These are phyloP conservation scores for Micoletzkya japonica DNA, from an alignment of 2,888 invertebrate genomes.

Conservation along the genomic window DNA sequence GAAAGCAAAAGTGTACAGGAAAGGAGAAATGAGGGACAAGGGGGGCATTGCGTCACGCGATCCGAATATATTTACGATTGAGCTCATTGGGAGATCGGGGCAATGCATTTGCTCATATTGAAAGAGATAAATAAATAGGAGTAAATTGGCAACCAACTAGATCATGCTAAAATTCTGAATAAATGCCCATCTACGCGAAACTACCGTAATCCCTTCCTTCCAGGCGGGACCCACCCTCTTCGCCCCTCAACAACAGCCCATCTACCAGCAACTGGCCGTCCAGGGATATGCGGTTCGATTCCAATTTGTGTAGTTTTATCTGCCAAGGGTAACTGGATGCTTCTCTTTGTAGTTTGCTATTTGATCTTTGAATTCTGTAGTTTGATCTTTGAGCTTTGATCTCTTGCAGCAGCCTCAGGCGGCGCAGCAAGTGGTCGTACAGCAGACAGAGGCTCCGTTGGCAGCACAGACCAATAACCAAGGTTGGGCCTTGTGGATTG, in stretches of 20 bases:
- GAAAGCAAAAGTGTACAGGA: too few relatives aligned
- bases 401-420: conserved; percentile 15
- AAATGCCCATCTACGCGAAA: too few relatives aligned
- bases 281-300: too few relatives aligned
- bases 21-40: too few relatives aligned
- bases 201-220: too few relatives aligned
- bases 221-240: conserved; percentile 13
- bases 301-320: not conserved
- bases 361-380: conserved; percentile 4
- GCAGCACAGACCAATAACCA: conserved; percentile 22
- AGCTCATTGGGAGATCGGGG: too few relatives aligned
- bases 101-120: too few relatives aligned
- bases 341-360: not conserved
- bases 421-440: not conserved
- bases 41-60: too few relatives aligned
- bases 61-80: too few relatives aligned
- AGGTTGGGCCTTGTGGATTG: not conserved
- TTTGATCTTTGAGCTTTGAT: not conserved
- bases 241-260: conserved; percentile 9
- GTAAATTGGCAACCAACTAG: too few relatives aligned
- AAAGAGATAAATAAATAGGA: too few relatives aligned
- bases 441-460: not conserved
- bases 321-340: not conserved
- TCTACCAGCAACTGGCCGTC: conserved; percentile 24
- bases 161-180: too few relatives aligned